A percentile compares a stretch with the other conserved stretches of the same genome.
These are phyloP conservation scores for Zeuzera pyrina DNA, from an alignment of 2,888 invertebrate genomes.

Conservation along the genomic window DNA sequence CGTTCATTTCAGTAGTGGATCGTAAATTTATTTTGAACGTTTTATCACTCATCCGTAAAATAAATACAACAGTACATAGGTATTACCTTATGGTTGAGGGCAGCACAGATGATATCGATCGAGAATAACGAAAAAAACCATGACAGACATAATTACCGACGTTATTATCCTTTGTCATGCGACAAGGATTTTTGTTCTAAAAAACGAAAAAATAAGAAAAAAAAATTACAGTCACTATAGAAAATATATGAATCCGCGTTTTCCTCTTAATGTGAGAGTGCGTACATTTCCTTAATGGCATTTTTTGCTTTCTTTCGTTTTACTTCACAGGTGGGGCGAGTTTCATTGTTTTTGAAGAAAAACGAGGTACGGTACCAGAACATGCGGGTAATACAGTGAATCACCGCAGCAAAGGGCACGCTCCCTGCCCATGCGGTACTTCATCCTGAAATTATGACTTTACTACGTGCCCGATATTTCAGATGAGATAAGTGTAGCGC, in stretches of 20 bases:
- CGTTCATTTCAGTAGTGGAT: too few species aligned
- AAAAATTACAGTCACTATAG: conserved; percentile 4
- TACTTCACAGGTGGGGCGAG: conserved; percentile 33
- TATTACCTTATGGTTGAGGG: too few species aligned
- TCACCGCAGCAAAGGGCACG: conserved; percentile 54
- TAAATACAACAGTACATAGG: too few species aligned
- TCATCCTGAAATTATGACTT: conserved; percentile 63
- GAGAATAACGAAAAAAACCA: too few species aligned
- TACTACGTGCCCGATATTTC: conserved; percentile 61
- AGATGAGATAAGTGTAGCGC: conserved; percentile 52
- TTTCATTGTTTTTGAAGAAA: conserved; percentile 24
- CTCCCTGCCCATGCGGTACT: conserved; percentile 51
- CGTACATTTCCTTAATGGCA: conserved; percentile 31
- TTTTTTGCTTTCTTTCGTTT: conserved; percentile 39
- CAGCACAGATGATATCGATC: too few species aligned
- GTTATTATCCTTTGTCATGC: too few species aligned
- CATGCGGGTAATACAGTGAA: conserved; percentile 47
- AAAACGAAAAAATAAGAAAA: conserved; percentile 5
- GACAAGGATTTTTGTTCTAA: too few species aligned
- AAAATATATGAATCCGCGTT: conserved; percentile 28
- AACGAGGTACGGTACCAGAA: conserved; percentile 21
- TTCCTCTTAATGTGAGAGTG: conserved; percentile 28
- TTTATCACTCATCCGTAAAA: too few species aligned
- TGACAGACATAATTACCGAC: too few species aligned
- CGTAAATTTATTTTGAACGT: too few species aligned